phyloP scores from a whole-genome alignment of 2,888 invertebrate species.

The Hirtodrosophila trivittata region DNA sequence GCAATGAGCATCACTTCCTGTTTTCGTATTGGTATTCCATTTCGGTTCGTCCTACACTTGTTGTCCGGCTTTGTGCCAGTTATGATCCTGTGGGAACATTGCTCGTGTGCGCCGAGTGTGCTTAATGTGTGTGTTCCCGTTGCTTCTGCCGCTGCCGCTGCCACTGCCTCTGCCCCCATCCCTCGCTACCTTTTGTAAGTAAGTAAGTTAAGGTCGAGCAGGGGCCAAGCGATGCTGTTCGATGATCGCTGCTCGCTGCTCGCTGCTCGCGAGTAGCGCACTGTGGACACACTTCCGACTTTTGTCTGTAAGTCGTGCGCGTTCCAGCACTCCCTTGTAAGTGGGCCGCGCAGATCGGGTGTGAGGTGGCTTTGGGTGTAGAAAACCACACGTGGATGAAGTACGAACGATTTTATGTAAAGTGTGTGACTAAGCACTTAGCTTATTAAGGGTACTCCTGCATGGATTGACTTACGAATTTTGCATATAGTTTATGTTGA shows the following conservation, averaged over 20 bases:
- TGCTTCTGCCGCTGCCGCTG: slow-evolving; percentile 14
- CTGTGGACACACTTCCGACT: slow-evolving; percentile 79
- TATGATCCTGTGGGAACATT: slow-evolving; percentile 71
- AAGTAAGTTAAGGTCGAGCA: slow-evolving; percentile 41
- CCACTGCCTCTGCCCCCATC: slow-evolving; percentile 5
- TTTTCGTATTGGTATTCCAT: slow-evolving; percentile 61
- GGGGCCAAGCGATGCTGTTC: slow-evolving; percentile 55
- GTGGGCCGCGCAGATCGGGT: slow-evolving; percentile 7
- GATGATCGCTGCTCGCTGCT: slow-evolving; percentile 39
- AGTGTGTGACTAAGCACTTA: too few relatives aligned
- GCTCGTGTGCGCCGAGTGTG: slow-evolving; percentile 78
- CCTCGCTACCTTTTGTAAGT: slow-evolving; percentile 22
- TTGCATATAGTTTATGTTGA: too few relatives aligned
- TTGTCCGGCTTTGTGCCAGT: slow-evolving; percentile 45
- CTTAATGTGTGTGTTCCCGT: slow-evolving; percentile 64
- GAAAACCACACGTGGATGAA: too few relatives aligned
- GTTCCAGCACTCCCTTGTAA: slow-evolving; percentile 56
- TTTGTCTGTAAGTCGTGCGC: slow-evolving; percentile 56
- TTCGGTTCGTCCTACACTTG: slow-evolving; percentile 64
- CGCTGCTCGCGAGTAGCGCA: slow-evolving; percentile 64
- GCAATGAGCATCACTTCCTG: slow-evolving; percentile 62
- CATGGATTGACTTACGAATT: too few relatives aligned
- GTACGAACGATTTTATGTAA: too few relatives aligned
- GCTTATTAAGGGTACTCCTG: too few relatives aligned
- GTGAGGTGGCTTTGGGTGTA: slow-evolving; percentile 6